A percentile compares a stretch with the other conserved stretches of the same genome.
phyloP scores from a whole-genome alignment of 2,797 vertebrate species.

The Furcifer pardalis region DNA sequence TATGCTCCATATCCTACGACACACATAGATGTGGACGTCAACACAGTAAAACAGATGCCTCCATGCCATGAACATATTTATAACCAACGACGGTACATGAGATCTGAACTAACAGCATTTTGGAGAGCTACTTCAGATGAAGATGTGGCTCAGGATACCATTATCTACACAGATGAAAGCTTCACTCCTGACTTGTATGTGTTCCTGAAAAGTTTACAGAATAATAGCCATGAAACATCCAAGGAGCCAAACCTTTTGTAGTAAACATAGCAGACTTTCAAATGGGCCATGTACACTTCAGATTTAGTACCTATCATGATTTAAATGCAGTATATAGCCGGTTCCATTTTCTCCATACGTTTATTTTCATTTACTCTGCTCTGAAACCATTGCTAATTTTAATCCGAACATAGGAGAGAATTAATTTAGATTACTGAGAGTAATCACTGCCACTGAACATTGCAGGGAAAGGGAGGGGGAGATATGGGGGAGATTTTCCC shows the following conservation, averaged over 20 bases:
- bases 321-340: background rate
- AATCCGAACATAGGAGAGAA: background rate
- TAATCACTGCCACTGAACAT: background rate
- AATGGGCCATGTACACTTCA: background rate
- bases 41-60: slow-evolving; percentile 97
- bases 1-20: slow-evolving; percentile 95
- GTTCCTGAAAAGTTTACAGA: background rate
- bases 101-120: slow-evolving; percentile 87
- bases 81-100: slow-evolving; percentile 94
- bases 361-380: background rate
- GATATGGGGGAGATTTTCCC: background rate
- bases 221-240: background rate
- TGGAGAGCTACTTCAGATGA: slow-evolving; percentile 94
- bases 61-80: slow-evolving; percentile 96
- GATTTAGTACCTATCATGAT: background rate
- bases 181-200: slow-evolving; percentile 96
- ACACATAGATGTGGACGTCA: slow-evolving; percentile 96
- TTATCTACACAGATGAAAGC: slow-evolving; percentile 90
- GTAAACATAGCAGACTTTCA: background rate
- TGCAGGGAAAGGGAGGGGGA: too few species aligned
- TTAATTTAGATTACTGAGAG: background rate
- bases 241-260: background rate
- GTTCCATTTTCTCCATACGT: background rate
- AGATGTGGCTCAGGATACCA: slow-evolving; percentile 87
- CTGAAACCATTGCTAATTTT: background rate